Evolutionary conservation across 2,888 invertebrate species (phyloP), one percentile per base, ranked within the genome.

Genomic region (Ptilodon capucinus): DNA sequence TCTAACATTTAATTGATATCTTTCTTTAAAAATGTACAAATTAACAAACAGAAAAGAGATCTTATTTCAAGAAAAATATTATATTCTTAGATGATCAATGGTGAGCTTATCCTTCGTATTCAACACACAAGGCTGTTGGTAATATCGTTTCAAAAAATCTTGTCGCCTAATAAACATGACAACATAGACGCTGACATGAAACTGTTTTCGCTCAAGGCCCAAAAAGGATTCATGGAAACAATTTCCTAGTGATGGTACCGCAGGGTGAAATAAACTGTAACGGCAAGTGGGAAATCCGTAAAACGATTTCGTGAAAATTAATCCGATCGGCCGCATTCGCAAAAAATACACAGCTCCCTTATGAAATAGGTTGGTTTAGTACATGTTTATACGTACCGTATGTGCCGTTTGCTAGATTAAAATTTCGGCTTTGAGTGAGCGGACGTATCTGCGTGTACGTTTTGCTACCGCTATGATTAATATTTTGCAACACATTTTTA

Each of bases 251-350:
- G 76, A 88, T 81, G 88, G 85, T 79, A 83, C 87, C 88, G 75
- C 63, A 62, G 87, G 88, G 88, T 81, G 74, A 85, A 83, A 84
- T 88, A 88, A 88, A 84, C 77, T 75, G 83, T 81, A 84, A 85
- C 84, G 81, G 76, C 79, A 79, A 80, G 79, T 79, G 85, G 79
- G 71, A 66, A 82, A 78, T 75, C 74, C 81, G 80, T 86, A 86
- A 84, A 86, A 81, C 84, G 84, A 87, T 89, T 88, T 78, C 69
- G 73, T 70, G 76, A 77, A 85, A 86, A 88, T 86, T 86, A 87
- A 86, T 82, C 81, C 83, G 80, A 86, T 84, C 79, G 75, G 67
- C 64, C 61, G 63, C 66, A 72, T 69, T 64, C 68, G 55, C 64
- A 64, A 65, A 64, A 66, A 67, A 63, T 51, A 61, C 42, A 51